Evolutionary conservation across 2,797 vertebrate genomes (phyloP).

Genomic region (Tragopan temminckii): DNA sequence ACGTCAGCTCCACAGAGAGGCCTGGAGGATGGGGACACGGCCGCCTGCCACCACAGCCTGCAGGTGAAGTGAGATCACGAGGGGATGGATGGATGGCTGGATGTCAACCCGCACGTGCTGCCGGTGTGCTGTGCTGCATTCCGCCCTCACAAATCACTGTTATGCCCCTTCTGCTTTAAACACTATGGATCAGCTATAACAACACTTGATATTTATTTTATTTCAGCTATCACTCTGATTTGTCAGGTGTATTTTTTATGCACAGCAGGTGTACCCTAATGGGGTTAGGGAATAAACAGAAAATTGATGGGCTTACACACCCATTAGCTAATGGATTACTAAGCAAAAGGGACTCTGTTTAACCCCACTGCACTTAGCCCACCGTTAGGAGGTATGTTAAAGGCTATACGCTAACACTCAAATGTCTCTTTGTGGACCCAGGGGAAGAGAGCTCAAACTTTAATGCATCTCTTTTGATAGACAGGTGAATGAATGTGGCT

Average conservation of each 20-base stretch:
- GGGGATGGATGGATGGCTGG: not conserved
- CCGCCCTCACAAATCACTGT: slow-evolving; percentile 70
- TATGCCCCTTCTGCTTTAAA: slow-evolving; percentile 73
- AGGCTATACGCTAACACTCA: slow-evolving; percentile 74
- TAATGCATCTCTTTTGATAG: slow-evolving; percentile 79
- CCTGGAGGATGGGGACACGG: not conserved
- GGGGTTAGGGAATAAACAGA: slow-evolving; percentile 83
- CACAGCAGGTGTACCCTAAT: slow-evolving; percentile 84
- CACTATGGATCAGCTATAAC: slow-evolving; percentile 67
- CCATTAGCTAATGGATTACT: slow-evolving; percentile 96
- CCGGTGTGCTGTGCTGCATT: not conserved
- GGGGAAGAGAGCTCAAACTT: slow-evolving; percentile 79
- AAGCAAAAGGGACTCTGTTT: slow-evolving; percentile 82
- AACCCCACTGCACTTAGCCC: slow-evolving; percentile 82
- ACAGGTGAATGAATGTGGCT: slow-evolving; percentile 82
- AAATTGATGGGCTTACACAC: slow-evolving; percentile 86
- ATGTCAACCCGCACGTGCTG: not conserved
- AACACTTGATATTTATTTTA: slow-evolving; percentile 84
- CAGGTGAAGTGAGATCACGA: not conserved
- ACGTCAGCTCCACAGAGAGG: not conserved
- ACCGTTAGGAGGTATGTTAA: slow-evolving; percentile 79
- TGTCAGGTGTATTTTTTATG: slow-evolving; percentile 81
- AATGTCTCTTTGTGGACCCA: slow-evolving; percentile 65
- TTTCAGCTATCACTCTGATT: slow-evolving; percentile 84
- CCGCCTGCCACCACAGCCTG: not conserved